Evolutionary conservation across 2,113 vertebrate species (phyloP), one percentile per base, ranked within the genome.

Genomic region (Sapajus apella): DNA sequence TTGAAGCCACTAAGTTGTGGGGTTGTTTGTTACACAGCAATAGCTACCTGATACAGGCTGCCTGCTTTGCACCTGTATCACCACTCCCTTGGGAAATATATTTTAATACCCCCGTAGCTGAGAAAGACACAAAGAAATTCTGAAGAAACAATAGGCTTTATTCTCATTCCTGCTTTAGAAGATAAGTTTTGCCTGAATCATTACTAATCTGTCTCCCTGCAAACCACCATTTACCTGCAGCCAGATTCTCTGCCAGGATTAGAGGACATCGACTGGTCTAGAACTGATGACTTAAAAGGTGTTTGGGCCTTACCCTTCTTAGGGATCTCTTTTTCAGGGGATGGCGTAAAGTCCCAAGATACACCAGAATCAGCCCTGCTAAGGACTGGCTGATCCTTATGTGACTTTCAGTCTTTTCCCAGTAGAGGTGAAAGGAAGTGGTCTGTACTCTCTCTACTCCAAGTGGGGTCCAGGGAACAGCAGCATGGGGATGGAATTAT

Each of bases 101-200:
- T 32, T 64, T 32, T 30, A 75, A 91, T 55, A 17, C 88, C 89
- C 56, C 92, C 75, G 8, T 1, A n/a, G 64, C 40, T 35, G 30
- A 68, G 40, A 68, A 30, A 96, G 95, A 83, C 87, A 92, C 87
- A 40, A 8, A 45, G 95, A 83, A 94, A 82, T 35, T 95, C 97
- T 84, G 87, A 89, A 95, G 97, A 89, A 95, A 91, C 56, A 1
- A 20, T 6, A 55, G 58, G 86, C 50, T 91, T 85, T 56, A 1
- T 68, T 81, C 61, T 55, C 5, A 32, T 23, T 68, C 47, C 73
- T 75, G 25, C 77, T 89, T 70, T 86, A 76, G 75, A 77, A 50
- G 73, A n/a, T 17, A 21, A 55, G 20, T 27, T 70, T 50, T 61
- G 55, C 35, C 90, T 47, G 87, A 47, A 43, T 86, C 52, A 1